A percentile compares a stretch with the other conserved stretches of the same genome.
phyloP scores from a whole-genome alignment of 2,888 invertebrate species.

The Pseudeuparius sepicola region DNA sequence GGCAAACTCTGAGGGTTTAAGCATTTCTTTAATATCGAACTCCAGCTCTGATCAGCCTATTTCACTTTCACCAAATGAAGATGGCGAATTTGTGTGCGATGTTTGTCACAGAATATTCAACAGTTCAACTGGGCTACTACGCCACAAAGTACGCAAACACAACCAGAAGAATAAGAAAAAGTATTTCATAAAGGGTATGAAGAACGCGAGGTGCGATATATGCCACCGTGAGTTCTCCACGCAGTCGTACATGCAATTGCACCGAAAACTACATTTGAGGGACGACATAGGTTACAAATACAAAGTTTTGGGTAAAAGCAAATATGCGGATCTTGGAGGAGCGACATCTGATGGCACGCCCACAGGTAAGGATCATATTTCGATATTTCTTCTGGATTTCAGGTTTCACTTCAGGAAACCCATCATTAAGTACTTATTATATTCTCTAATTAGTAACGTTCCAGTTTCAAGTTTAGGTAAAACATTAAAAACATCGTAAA shows the following conservation, averaged over 20 bases:
- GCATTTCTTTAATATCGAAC: constrained; percentile 17
- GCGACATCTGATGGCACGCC: not conserved
- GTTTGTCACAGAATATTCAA: constrained; percentile 31
- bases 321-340: constrained; percentile 24
- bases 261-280: constrained; percentile 34
- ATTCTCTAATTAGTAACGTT: too few species aligned
- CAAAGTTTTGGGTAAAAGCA: constrained; percentile 32
- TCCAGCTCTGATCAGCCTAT: constrained; percentile 21
- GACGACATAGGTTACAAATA: constrained; percentile 33
- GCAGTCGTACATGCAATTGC: constrained; percentile 35
- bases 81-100: constrained; percentile 30
- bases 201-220: constrained; percentile 36
- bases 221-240: constrained; percentile 37
- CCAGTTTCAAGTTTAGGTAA: too few species aligned
- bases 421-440: too few species aligned
- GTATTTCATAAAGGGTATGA: constrained; percentile 37
- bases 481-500: too few species aligned
- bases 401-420: too few species aligned
- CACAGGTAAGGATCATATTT: too few species aligned
- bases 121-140: constrained; percentile 31
- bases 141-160: constrained; percentile 35
- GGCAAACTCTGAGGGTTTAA: constrained; percentile 19
- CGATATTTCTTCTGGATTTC: too few species aligned
- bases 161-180: constrained; percentile 33
- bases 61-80: constrained; percentile 21